These are phyloP conservation scores for Oreotrochilus melanogaster DNA, from an alignment of 2,113 vertebrate species.

Conservation along the genomic window DNA sequence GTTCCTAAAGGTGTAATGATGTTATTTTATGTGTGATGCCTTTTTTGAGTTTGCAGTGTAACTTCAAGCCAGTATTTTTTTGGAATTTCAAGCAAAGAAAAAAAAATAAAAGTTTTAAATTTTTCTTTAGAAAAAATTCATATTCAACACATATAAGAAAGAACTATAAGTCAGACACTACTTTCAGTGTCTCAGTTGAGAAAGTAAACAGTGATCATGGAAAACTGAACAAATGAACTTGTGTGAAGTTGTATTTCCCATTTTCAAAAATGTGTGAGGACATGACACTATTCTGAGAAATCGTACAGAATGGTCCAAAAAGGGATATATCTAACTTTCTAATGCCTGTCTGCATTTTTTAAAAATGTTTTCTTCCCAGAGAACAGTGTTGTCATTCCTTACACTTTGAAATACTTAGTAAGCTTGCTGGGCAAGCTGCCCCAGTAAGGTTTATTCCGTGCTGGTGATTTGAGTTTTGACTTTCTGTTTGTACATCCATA, in stretches of 20 bases:
- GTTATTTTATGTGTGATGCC: background rate
- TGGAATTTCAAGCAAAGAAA: background rate
- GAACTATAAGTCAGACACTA: background rate
- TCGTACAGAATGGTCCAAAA: background rate
- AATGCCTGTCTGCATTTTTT: background rate
- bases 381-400: background rate
- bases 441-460: accelerated
- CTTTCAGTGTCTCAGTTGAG: background rate
- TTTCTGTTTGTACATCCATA: background rate
- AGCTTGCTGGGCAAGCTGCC: background rate
- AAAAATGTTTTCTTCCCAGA: background rate
- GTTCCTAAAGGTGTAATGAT: background rate
- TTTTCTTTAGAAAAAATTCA: background rate
- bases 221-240: background rate
- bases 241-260: background rate
- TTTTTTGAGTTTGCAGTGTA: background rate
- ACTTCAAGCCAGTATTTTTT: background rate
- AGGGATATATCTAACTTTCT: background rate
- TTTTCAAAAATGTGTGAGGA: background rate
- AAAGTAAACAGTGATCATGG: background rate
- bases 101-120: background rate
- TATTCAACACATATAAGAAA: background rate
- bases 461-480: background rate
- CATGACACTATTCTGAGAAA: background rate
- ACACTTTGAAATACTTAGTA: background rate